Evolutionary conservation across 2,888 invertebrate genomes (phyloP).

Genomic region (Pammene aurita): DNA sequence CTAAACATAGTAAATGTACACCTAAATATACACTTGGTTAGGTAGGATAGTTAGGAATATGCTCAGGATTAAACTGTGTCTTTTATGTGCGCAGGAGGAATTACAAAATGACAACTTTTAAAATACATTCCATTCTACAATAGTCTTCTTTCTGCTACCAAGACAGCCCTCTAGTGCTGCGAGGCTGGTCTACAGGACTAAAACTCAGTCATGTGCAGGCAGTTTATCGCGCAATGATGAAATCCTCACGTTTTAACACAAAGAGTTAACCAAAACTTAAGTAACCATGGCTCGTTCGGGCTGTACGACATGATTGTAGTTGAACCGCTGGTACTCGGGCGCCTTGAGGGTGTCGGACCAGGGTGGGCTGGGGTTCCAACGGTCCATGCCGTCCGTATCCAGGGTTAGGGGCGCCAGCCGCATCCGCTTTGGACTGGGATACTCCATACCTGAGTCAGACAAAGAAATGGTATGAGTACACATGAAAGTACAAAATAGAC

Average conservation of each 20-base stretch:
- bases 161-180: too few relatives aligned
- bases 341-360: slow-evolving; percentile 94
- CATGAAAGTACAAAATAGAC: background rate
- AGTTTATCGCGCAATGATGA: too few relatives aligned
- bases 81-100: too few relatives aligned
- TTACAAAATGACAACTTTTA: too few relatives aligned
- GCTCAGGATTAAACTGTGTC: too few relatives aligned
- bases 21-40: too few relatives aligned
- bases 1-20: too few relatives aligned
- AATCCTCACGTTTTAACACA: background rate
- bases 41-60: too few relatives aligned
- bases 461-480: slow-evolving; percentile 4
- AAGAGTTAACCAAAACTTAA: slow-evolving; percentile 49
- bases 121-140: too few relatives aligned
- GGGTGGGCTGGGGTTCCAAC: slow-evolving; percentile 93
- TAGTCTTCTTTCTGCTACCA: too few relatives aligned
- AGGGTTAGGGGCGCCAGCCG: slow-evolving; percentile 62
- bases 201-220: too few relatives aligned
- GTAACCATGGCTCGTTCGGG: slow-evolving; percentile 83
- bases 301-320: slow-evolving; percentile 89
- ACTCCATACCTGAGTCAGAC: slow-evolving; percentile 64
- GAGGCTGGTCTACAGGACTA: too few relatives aligned
- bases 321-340: slow-evolving; percentile 90
- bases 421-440: slow-evolving; percentile 72
- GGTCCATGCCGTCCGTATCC: slow-evolving; percentile 89